Conservation (phyloP, 2,797 vertebrate species). For the Iguana delicatissima region DNA sequence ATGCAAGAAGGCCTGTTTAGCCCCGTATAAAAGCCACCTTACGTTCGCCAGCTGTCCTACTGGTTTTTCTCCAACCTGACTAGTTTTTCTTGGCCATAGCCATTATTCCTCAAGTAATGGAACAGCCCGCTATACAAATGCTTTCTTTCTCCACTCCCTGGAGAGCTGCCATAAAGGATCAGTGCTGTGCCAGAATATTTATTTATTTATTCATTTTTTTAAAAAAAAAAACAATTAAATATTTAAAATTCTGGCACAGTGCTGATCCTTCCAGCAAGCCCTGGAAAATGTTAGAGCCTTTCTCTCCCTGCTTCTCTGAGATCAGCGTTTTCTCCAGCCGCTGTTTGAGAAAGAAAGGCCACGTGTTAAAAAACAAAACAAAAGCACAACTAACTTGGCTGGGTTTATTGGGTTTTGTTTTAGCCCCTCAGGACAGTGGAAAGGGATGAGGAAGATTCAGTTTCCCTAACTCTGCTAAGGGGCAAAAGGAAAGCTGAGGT, state of each 20-base stretch:
- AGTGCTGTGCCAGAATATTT: no score
- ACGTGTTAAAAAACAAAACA: constrained; percentile 2
- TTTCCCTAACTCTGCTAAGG: not conserved
- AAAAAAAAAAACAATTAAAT: constrained; percentile 40
- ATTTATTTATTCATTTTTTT: no score
- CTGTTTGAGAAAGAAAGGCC: constrained; percentile 15
- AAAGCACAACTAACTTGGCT: not conserved
- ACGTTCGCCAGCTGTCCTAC: no score
- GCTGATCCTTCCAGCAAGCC: constrained; percentile 19
- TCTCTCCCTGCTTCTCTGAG: constrained; percentile 35
- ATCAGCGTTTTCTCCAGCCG: constrained; percentile 32
- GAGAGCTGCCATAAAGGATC: not conserved
- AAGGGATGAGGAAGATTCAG: no score
- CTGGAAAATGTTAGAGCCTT: constrained; percentile 43
- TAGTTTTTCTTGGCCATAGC: not conserved
- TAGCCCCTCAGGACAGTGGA: not conserved
- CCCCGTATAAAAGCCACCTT: no score
- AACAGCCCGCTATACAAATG: no score
- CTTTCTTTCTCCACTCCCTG: not conserved
- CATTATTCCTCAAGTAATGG: not conserved
- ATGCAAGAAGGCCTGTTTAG: no score
- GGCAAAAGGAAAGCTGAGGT: not conserved
- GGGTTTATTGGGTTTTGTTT: not conserved
- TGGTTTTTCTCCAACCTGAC: constrained; percentile 8
- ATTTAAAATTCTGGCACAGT: constrained; percentile 49